phyloP scores from a whole-genome alignment of 2,888 invertebrate genomes.

The Hydriomena furcata region DNA sequence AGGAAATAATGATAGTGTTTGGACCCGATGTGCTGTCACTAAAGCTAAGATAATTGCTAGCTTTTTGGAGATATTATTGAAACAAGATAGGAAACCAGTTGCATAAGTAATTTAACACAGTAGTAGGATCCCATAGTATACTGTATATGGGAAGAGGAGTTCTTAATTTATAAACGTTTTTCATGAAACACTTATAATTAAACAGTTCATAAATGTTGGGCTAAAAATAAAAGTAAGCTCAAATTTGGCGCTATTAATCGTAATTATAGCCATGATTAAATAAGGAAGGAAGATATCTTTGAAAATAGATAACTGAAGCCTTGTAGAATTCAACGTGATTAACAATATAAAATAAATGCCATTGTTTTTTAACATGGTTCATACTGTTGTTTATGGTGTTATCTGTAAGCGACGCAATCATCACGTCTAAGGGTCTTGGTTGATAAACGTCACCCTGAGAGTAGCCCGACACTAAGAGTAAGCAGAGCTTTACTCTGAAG shows the following conservation, averaged over 20 bases:
- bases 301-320: not conserved
- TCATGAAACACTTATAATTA: not conserved
- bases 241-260: not conserved
- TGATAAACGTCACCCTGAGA: not conserved
- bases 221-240: not conserved
- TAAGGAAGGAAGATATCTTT: not conserved
- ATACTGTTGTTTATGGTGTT: not conserved
- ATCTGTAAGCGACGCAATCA: not conserved
- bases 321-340: not conserved
- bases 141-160: not conserved
- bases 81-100: not conserved
- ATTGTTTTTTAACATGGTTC: not conserved
- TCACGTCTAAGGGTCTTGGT: not conserved
- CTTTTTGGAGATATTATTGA: not conserved
- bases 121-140: no score
- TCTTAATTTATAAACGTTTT: not conserved
- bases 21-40: not conserved
- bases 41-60: not conserved
- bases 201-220: not conserved
- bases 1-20: not conserved
- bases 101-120: no score
- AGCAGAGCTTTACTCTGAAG: not conserved
- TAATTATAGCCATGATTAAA: not conserved
- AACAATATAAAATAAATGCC: not conserved
- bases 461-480: not conserved